phyloP scores from a whole-genome alignment of 2,797 vertebrate genomes.

The Mustela erminea region DNA sequence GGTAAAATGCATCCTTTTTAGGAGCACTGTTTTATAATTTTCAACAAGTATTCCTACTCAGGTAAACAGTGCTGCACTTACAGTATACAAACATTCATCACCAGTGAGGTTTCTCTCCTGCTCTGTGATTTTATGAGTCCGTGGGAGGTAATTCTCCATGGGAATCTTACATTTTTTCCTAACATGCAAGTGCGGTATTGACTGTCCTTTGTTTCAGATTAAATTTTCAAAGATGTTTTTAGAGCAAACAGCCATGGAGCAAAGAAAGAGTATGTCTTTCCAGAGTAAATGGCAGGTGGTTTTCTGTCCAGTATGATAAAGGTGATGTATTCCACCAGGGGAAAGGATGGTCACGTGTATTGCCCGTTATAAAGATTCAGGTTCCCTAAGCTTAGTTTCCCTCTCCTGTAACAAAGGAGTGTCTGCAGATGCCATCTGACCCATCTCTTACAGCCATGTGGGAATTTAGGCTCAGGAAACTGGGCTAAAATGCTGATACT shows the following conservation, averaged over 20 bases:
- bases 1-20: not conserved
- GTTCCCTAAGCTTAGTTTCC: not conserved
- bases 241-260: not conserved
- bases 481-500: not conserved
- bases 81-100: not conserved
- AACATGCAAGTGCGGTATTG: not conserved
- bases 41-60: not conserved
- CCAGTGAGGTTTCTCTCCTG: not conserved
- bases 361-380: not conserved
- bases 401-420: not conserved
- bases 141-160: not conserved
- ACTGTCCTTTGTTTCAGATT: not conserved
- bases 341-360: no score
- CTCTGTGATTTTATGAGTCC: not conserved
- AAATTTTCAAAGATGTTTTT: not conserved
- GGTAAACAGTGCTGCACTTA: not conserved
- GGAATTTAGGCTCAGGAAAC: not conserved
- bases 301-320: not conserved
- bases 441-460: not conserved
- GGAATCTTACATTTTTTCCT: not conserved
- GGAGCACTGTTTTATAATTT: not conserved
- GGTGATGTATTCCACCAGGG: no score
- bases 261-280: not conserved
- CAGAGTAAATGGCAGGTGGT: not conserved
- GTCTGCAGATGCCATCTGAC: not conserved